Evolutionary conservation across 2,797 vertebrate genomes (phyloP), one percentile per base, ranked within the genome.

Genomic region (Ctenopoma multispine): DNA sequence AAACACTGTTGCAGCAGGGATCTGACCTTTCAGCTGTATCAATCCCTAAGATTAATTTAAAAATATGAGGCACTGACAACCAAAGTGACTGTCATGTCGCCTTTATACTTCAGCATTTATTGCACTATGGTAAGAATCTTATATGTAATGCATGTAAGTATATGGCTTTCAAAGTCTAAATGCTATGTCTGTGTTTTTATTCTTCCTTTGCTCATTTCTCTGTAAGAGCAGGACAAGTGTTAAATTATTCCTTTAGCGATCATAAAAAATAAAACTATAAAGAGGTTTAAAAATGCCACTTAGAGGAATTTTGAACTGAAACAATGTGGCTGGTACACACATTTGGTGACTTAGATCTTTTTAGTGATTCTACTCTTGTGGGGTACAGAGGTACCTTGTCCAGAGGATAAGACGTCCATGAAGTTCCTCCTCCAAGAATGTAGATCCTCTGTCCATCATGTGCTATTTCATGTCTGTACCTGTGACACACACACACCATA

Each of bases 401-500:
- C 86, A 99, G 93, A 78, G 98, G 95, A 82, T 99, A 99, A 34
- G 97, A 97, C 21, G 96, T 99, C 98, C 97, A 99, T 56, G 98
- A 98, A 1, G 98, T 99, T 78, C 98, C 98, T 53, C 98, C 98
- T 87, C 98, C 98, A 61, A 99, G 89, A 85, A 99, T 98, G 82
- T 98, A 99, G 87, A 99, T 98, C 81, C 96, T 93, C 74, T 98
- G 97, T 40, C 96, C 94, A 2, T 99, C 98, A 0, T 99, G 98
- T 79, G 98, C 97, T 4, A 99, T 99, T 90, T 99, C 98, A 84
- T 99, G 98, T 41, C 98, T 95, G 91, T 99, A 99, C 88, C 98
- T 99, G 91, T 76, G 77, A 79, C 60, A 68, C 12, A 66, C 12
- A 66, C 5, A 53, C 6, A 50, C 7, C 20, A 43, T 23, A 3